A percentile compares a stretch with the other conserved stretches of the same genome.
phyloP scores from a whole-genome alignment of 2,113 vertebrate species.

The Dunckerocampus dactyliophorus region DNA sequence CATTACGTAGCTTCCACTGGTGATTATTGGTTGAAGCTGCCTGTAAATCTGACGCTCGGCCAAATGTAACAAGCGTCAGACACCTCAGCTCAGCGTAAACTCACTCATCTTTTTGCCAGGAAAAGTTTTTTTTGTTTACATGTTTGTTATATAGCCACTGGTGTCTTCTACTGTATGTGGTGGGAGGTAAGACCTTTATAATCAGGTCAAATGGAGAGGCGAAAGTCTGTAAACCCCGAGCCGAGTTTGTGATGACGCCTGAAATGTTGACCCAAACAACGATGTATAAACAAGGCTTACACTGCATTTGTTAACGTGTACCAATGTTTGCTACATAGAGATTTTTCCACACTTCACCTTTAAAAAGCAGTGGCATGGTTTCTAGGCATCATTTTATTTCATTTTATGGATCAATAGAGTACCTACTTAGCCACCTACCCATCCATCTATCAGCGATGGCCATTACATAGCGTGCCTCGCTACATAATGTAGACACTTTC shows the following conservation, averaged over 20 bases:
- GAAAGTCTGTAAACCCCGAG: slow-evolving; percentile 1
- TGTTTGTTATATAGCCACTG: slow-evolving; percentile 41
- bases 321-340: background rate
- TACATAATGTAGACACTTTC: no score
- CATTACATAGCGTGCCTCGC: no score
- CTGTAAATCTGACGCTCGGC: no score
- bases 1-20: no score
- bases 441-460: no score
- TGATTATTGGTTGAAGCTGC: no score
- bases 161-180: slow-evolving; percentile 24
- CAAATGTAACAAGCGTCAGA: no score
- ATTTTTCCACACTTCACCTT: no score
- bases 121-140: slow-evolving; percentile 21
- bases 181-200: slow-evolving; percentile 48
- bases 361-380: background rate
- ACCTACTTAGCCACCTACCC: no score
- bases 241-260: slow-evolving; percentile 25
- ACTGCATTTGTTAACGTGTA: slow-evolving; percentile 15
- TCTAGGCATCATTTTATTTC: background rate
- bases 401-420: no score
- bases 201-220: slow-evolving; percentile 41
- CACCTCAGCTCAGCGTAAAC: slow-evolving; percentile 40
- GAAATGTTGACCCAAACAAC: slow-evolving; percentile 18
- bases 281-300: slow-evolving; percentile 20
- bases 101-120: slow-evolving; percentile 28